Evolutionary conservation across 2,113 vertebrate species (phyloP).

Genomic region (Syrrhaptes paradoxus): DNA sequence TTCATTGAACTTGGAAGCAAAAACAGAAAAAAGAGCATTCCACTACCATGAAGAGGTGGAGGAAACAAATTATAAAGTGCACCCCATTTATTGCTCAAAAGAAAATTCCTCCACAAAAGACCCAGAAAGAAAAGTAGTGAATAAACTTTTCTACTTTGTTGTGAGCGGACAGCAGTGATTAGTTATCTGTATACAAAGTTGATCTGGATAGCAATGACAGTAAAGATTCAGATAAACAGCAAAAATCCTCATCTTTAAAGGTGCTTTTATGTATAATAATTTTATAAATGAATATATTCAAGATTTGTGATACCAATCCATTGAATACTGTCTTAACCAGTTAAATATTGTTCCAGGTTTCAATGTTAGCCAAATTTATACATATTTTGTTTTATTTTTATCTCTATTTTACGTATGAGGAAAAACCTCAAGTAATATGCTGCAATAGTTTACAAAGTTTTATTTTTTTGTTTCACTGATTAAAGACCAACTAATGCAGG

Average conservation of each 20-base stretch:
- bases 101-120: background rate
- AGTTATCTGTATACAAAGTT: background rate
- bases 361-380: background rate
- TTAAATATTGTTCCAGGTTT: background rate
- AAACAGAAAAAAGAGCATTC: background rate
- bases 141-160: conserved; percentile 27
- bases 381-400: background rate
- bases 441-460: background rate
- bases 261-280: background rate
- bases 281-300: background rate
- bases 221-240: background rate
- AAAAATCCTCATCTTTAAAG: background rate
- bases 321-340: background rate
- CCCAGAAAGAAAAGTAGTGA: background rate
- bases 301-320: background rate
- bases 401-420: background rate
- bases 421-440: background rate
- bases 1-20: background rate
- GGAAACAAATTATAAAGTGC: conserved; percentile 9
- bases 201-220: background rate
- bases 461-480: background rate
- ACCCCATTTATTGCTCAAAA: background rate
- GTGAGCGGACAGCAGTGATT: background rate
- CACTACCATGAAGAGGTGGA: background rate
- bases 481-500: background rate